Percentiles rank a stretch among this genome's conserved stretches.
These are phyloP conservation scores for Macroteleia sp. DNA, from an alignment of 2,888 invertebrate species.

Conservation along the genomic window DNA sequence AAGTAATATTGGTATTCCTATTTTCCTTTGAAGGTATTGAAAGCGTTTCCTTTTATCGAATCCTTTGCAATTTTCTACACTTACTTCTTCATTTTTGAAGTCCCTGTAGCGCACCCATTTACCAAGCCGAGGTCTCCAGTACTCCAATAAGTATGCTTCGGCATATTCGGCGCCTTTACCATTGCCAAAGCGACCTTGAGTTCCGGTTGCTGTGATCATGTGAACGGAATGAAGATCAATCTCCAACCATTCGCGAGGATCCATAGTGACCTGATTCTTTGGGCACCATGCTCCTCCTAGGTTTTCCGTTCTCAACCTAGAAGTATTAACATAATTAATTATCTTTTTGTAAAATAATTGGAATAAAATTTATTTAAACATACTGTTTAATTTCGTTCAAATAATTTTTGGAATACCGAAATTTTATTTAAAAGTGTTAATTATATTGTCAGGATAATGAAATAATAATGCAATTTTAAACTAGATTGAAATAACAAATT, in stretches of 20 bases:
- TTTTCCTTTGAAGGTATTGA: conserved; percentile 24
- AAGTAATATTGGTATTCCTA: conserved; percentile 22
- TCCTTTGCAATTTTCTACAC: conserved; percentile 60
- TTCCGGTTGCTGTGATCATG: conserved; percentile 87
- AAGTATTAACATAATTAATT: too few relatives aligned
- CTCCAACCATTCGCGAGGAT: conserved; percentile 86
- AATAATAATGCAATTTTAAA: too few relatives aligned
- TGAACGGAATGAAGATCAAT: conserved; percentile 86
- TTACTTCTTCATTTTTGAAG: conserved; percentile 86
- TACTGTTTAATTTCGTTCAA: too few relatives aligned
- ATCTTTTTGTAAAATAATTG: too few relatives aligned
- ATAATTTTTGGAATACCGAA: too few relatives aligned
- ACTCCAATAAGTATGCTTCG: conserved; percentile 87
- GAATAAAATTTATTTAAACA: too few relatives aligned
- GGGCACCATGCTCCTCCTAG: conserved; percentile 91
- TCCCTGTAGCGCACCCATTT: conserved; percentile 87
- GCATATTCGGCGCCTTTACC: conserved; percentile 89
- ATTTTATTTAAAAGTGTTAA: too few relatives aligned
- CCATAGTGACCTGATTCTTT: conserved; percentile 85
- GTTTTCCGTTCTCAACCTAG: conserved; percentile 87
- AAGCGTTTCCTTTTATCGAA: conserved; percentile 50
- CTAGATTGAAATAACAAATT: too few relatives aligned
- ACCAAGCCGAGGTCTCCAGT: conserved; percentile 86
- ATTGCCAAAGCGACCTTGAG: conserved; percentile 89
- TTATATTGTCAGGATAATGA: too few relatives aligned